These are phyloP conservation scores for Deilephila elpenor DNA, from an alignment of 2,888 invertebrate genomes.

Conservation along the genomic window DNA sequence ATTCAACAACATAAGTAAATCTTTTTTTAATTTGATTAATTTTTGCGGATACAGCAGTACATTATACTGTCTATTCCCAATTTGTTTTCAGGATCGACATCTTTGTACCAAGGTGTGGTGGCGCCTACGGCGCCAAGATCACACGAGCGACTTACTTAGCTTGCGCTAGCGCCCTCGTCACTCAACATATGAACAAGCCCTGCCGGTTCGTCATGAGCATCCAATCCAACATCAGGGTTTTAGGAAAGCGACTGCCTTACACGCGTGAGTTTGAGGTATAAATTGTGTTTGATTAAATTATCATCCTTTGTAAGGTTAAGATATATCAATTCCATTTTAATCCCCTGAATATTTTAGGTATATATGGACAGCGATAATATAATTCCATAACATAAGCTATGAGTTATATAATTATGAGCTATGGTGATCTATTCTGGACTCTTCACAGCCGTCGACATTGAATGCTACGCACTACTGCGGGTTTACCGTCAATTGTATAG, in stretches of 20 bases:
- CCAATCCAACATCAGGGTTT: slow-evolving; percentile 88
- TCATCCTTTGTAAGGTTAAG: too few relatives aligned
- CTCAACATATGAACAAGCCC: slow-evolving; percentile 86
- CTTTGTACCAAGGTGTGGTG: slow-evolving; percentile 68
- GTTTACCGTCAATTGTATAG: too few relatives aligned
- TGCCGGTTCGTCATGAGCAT: slow-evolving; percentile 89
- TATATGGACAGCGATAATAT: too few relatives aligned
- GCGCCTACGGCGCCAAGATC: slow-evolving; percentile 89
- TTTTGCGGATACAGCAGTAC: too few relatives aligned
- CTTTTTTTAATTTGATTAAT: background rate
- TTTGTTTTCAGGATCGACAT: slow-evolving; percentile 57
- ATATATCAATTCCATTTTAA: too few relatives aligned
- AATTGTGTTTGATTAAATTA: background rate
- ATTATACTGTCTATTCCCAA: background rate
- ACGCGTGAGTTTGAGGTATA: slow-evolving; percentile 87
- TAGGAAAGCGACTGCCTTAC: slow-evolving; percentile 88
- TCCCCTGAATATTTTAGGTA: too few relatives aligned
- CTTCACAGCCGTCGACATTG: too few relatives aligned
- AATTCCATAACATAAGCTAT: too few relatives aligned
- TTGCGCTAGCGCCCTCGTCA: slow-evolving; percentile 88
- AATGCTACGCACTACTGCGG: too few relatives aligned
- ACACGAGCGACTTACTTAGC: slow-evolving; percentile 84
- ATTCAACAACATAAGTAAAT: slow-evolving; percentile 83
- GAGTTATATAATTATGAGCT: too few relatives aligned
- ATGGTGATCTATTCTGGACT: too few relatives aligned